Percentiles rank a stretch among this genome's conserved stretches.
These are phyloP conservation scores for Conops quadrifasciatus DNA, from an alignment of 2,888 invertebrate species.

Conservation along the genomic window DNA sequence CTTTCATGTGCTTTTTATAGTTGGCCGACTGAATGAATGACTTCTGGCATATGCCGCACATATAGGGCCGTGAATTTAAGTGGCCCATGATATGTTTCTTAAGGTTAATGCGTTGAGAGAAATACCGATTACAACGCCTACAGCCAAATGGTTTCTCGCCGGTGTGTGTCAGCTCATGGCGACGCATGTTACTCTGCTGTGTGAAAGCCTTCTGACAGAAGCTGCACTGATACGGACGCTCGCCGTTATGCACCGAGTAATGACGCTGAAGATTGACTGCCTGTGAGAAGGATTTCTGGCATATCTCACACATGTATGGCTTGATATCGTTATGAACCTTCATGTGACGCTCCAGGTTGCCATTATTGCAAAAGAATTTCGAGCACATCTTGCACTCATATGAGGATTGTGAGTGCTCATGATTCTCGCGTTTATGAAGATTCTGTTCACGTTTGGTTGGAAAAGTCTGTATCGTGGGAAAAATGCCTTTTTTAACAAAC, in stretches of 20 bases:
- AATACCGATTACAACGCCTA: constrained; percentile 62
- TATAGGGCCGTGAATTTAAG: constrained; percentile 61
- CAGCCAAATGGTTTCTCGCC: constrained; percentile 64
- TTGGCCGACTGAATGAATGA: constrained; percentile 62
- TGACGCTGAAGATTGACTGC: constrained; percentile 62
- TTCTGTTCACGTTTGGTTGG: constrained; percentile 62
- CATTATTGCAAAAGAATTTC: constrained; percentile 63
- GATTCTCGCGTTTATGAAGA: constrained; percentile 61
- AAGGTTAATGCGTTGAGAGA: constrained; percentile 64
- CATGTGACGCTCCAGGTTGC: constrained; percentile 63
- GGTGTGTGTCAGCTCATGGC: constrained; percentile 64
- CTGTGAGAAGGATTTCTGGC: constrained; percentile 62
- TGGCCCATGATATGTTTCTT: constrained; percentile 64
- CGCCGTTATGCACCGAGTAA: constrained; percentile 63
- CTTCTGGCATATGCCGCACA: constrained; percentile 61
- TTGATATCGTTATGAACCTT: constrained; percentile 64
- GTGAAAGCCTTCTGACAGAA: constrained; percentile 63
- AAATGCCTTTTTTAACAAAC: neutral
- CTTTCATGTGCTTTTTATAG: constrained; percentile 61
- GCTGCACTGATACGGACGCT: constrained; percentile 61
- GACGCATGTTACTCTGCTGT: constrained; percentile 63
- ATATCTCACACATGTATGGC: constrained; percentile 60
- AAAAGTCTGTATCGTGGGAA: constrained; percentile 51
- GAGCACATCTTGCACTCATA: constrained; percentile 62
- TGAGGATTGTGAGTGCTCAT: constrained; percentile 61